These are phyloP conservation scores for Exephanes ischioxanthus DNA, from an alignment of 2,888 invertebrate genomes.

Conservation along the genomic window DNA sequence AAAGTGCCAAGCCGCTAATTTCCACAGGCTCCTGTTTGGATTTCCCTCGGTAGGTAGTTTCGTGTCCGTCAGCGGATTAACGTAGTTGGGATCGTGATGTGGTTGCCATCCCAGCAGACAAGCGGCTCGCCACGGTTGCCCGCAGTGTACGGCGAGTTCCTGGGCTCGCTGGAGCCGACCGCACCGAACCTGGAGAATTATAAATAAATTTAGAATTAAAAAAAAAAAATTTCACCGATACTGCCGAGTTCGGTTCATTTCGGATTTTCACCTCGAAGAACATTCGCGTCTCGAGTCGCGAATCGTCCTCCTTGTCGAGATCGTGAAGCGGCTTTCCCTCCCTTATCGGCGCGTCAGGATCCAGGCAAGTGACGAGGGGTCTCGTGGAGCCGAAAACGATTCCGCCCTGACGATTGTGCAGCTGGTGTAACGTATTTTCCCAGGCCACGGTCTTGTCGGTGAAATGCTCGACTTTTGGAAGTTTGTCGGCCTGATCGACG, in stretches of 20 bases:
- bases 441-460: constrained; percentile 94
- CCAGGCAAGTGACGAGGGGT: constrained; percentile 89
- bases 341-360: constrained; percentile 95
- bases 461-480: constrained; percentile 89
- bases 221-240: constrained; percentile 2
- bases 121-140: constrained; percentile 97
- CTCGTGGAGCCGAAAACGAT: constrained; percentile 87
- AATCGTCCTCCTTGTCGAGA: constrained; percentile 94
- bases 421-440: constrained; percentile 95
- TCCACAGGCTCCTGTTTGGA: constrained; percentile 92
- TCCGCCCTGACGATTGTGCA: constrained; percentile 86
- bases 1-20: constrained; percentile 89
- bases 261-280: constrained; percentile 79
- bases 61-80: constrained; percentile 76
- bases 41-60: constrained; percentile 92
- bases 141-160: constrained; percentile 92
- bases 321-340: constrained; percentile 93
- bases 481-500: constrained; percentile 85
- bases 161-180: constrained; percentile 95
- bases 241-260: not conserved
- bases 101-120: constrained; percentile 96
- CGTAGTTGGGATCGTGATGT: constrained; percentile 93
- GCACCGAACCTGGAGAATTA: constrained; percentile 89
- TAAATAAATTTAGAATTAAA: constrained; percentile 84
- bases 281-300: constrained; percentile 83